A percentile compares a stretch with the other conserved stretches of the same genome.
These are phyloP conservation scores for Criorhina ranunculi DNA, from an alignment of 2,888 invertebrate genomes.

Conservation along the genomic window DNA sequence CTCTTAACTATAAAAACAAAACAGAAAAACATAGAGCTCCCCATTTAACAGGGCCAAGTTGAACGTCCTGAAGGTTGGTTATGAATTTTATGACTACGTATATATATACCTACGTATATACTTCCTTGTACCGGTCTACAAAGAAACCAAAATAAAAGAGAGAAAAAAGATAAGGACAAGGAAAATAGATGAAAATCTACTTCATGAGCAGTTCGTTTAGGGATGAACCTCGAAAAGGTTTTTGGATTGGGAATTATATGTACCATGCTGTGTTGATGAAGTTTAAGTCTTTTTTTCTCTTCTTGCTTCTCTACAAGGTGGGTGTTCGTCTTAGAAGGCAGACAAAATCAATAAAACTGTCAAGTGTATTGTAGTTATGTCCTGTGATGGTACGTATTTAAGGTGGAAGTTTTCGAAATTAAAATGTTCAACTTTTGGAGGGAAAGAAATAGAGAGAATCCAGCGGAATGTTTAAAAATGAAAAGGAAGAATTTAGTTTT, in stretches of 20 bases:
- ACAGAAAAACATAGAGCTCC: constrained; percentile 5
- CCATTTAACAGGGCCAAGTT: constrained; percentile 67
- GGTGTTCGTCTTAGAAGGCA: constrained; percentile 38
- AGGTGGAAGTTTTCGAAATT: constrained; percentile 20
- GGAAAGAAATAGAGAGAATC: not conserved
- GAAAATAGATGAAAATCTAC: constrained; percentile 50
- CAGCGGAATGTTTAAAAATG: not conserved
- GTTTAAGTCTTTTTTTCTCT: constrained; percentile 6
- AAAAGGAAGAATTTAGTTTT: not conserved
- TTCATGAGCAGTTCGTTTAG: constrained; percentile 50
- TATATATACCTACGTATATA: constrained; percentile 43
- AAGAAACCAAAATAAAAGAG: constrained; percentile 27
- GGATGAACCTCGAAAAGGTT: constrained; percentile 49
- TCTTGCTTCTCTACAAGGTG: constrained; percentile 7
- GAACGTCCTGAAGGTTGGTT: constrained; percentile 72
- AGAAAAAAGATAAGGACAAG: constrained; percentile 44
- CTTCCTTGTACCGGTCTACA: constrained; percentile 48
- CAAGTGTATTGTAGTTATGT: constrained; percentile 41
- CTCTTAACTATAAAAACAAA: constrained; percentile 1
- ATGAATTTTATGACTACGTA: constrained; percentile 63
- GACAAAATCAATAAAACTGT: constrained; percentile 67
- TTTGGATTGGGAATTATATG: constrained; percentile 52
- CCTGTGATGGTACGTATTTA: constrained; percentile 13
- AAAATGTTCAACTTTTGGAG: not conserved
- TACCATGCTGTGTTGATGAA: constrained; percentile 11